Evolutionary conservation across 2,797 vertebrate species (phyloP), one percentile per base, ranked within the genome.

Genomic region (Falco berigora): DNA sequence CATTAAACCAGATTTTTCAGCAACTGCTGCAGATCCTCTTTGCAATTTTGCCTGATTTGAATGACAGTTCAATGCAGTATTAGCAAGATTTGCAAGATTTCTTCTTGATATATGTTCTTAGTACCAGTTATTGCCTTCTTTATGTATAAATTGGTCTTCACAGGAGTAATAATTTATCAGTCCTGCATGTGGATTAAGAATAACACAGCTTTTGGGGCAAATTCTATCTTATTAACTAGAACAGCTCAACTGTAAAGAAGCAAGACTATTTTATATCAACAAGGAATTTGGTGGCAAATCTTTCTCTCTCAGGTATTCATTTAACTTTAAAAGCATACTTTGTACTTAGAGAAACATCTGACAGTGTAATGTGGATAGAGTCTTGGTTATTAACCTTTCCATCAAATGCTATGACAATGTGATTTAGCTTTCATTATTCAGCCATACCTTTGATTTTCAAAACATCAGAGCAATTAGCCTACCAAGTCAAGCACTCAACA

Each of bases 351-450:
- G 5, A 92, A 94, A 77, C 22, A 85, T 40, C 74, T 64, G 59
- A 81, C 49, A 76, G 47, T 56, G 61, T 80, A 86, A 72, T 67
- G 50, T 56, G 46, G 74, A 81, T 42, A 58, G 15, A 80, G 46
- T 44, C 64, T 73, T 64, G 46, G 71, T 81, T 97, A 85, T 78
- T 94, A 91, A 92, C 49, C 73, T 88, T 94, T 91, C 69, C 68
- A 40, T 83, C 71, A 95, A 78, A 81, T 77, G 55, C 36, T 84
- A 64, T 66, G 75, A 90, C 88, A 94, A 80, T 44, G 56, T 92
- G 87, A 86, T 92, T 85, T 84, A 82, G 40, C 36, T 90, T 83
- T 93, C 73, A 94, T 95, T 95, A 88, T 89, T 88, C 85, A 94
- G 61, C 3, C 4, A 25, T 77, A 78, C 23, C 67, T 88, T 89